Evolutionary conservation across 2,113 vertebrate genomes (phyloP), one percentile per base, ranked within the genome.

Genomic region (Budorcas taxicolor): DNA sequence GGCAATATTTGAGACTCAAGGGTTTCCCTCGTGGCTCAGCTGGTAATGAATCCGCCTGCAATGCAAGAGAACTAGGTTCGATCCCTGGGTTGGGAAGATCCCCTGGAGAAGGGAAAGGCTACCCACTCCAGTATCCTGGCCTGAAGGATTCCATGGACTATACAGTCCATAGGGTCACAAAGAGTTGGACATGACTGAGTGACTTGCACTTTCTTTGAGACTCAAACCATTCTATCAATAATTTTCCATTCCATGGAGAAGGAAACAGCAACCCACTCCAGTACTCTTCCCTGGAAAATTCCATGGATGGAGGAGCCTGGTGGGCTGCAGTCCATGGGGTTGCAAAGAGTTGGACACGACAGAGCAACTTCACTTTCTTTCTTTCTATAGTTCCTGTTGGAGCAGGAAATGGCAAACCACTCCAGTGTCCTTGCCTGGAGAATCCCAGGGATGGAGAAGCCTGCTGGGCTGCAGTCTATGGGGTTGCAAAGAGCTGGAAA

Each of bases 311-410:
- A 60, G 58, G 58, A 31, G 58, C 27, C 60, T 62, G 60, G 60
- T 62, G 60, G 29, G 60, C 29, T 15, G 60, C 60, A 62, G 60
- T 62, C 29, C 29, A 62, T 15, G 5, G 58, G 29, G 12, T 60
- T 0, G 0, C 58, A 60, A 31, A 60, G 12, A 60, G 12, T 60
- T 0, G 1, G 58, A 60, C 27, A 60, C 2, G 2, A 31, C 58
- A 0, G 13, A 60, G 29, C 1, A 14, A 31, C 58, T 60, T 60
- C 27, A 60, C 11, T 60, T 60, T 31, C 58, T 60, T 31, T 60
- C 12, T 31, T 60, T 60, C 27, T 60, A 31, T 60, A 15, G 58
- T 60, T 60, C 29, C 58, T 15, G 58, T 31, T 60, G 58, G 58
- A 31, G 27, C 58, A 60, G 58, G 58, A 60, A 60, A 60, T 60